Percentiles rank a stretch among this genome's conserved stretches.
Evolutionary conservation across 2,797 vertebrate genomes (phyloP).

Genomic region (Diplodus puntazzo): DNA sequence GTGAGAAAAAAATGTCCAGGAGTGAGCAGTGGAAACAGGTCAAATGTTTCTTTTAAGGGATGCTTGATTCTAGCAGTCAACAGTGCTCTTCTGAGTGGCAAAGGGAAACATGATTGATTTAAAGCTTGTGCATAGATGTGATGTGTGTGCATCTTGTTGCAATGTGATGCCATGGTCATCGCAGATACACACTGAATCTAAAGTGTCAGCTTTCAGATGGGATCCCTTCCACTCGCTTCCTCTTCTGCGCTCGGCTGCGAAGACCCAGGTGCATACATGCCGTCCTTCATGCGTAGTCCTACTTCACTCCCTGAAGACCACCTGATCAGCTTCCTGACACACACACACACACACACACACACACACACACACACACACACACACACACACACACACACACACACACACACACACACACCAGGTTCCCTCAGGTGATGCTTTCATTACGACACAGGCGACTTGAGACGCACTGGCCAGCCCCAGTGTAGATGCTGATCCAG

Average conservation of each 20-base stretch:
- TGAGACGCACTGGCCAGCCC: constrained; percentile 45
- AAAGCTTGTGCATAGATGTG: neutral
- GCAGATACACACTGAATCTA: constrained; percentile 46
- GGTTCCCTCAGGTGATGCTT: constrained; percentile 33
- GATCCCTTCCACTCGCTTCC: constrained; percentile 64
- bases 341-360: constrained; percentile 29
- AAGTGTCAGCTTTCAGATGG: constrained; percentile 77
- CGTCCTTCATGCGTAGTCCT: constrained; percentile 30
- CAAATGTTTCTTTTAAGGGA: constrained; percentile 24
- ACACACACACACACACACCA: constrained; percentile 2
- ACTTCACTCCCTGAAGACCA: constrained; percentile 52
- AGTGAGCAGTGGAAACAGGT: constrained; percentile 15
- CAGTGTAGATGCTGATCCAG: constrained; percentile 55
- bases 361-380: constrained; percentile 23
- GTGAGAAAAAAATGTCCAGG: constrained; percentile 14
- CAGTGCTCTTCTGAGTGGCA: neutral
- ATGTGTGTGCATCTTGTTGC: constrained; percentile 21
- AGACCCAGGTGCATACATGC: constrained; percentile 79
- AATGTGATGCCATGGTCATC: constrained; percentile 43
- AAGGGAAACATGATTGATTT: constrained; percentile 17
- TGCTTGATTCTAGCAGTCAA: constrained; percentile 28
- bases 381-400: constrained; percentile 28
- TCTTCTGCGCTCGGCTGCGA: constrained; percentile 38
- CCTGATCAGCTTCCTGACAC: constrained; percentile 65
- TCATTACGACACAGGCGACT: constrained; percentile 54